These are phyloP conservation scores for Merops nubicus DNA, from an alignment of 2,113 vertebrate genomes.

Conservation along the genomic window DNA sequence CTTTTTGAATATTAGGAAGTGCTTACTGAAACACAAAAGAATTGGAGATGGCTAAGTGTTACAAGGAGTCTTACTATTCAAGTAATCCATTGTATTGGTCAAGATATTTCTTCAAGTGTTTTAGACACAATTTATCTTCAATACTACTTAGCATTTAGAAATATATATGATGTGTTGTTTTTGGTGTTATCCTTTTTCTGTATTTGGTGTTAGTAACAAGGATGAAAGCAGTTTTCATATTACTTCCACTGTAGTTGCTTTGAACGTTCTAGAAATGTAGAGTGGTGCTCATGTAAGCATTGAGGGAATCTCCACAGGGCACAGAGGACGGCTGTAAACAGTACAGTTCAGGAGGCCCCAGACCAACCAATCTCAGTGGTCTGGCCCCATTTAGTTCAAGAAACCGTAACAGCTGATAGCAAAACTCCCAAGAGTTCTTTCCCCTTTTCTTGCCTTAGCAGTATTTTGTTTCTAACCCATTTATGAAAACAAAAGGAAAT, in stretches of 20 bases:
- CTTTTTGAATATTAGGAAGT: background rate
- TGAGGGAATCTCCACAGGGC: background rate
- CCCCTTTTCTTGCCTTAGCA: background rate
- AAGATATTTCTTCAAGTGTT: background rate
- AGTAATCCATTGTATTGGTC: background rate
- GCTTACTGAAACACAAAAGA: background rate
- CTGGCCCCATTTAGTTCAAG: background rate
- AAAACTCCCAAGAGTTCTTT: background rate
- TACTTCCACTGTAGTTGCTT: background rate
- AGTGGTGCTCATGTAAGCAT: background rate
- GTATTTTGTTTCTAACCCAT: background rate
- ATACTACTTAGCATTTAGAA: background rate
- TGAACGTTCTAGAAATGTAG: background rate
- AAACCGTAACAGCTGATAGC: background rate
- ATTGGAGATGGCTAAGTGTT: background rate
- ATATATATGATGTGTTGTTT: background rate
- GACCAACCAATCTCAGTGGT: background rate
- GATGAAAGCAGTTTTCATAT: background rate
- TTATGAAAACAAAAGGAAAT: background rate
- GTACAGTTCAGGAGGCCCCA: background rate
- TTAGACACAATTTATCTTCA: background rate
- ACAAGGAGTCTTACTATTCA: background rate
- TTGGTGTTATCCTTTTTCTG: background rate
- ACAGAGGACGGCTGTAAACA: background rate
- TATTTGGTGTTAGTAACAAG: background rate